These are phyloP conservation scores for Nematostella vectensis DNA, from an alignment of 92 coral and sea anemone genomes.

Conservation along the genomic window DNA sequence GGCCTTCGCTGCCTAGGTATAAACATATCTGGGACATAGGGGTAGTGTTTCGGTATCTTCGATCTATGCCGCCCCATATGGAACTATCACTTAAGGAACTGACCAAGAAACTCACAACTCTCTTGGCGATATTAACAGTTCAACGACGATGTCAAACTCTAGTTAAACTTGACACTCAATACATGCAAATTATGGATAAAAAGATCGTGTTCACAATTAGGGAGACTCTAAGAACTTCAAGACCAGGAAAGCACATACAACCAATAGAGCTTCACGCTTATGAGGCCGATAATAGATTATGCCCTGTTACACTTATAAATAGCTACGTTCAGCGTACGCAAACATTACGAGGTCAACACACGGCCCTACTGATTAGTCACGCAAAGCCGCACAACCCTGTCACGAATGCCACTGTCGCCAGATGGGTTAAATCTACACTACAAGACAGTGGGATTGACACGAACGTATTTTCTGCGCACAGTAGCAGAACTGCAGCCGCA, in stretches of 20 bases:
- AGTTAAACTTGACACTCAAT: not conserved
- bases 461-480: slow-evolving; percentile 13
- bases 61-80: not conserved
- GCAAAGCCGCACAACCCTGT: slow-evolving; percentile 7
- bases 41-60: not conserved
- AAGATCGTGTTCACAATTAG: not conserved
- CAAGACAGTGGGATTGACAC: too few species aligned
- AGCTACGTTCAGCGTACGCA: not conserved
- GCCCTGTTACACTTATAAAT: slow-evolving; percentile 5
- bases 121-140: too few species aligned
- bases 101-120: not conserved
- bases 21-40: slow-evolving; percentile 22
- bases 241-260: slow-evolving; percentile 1
- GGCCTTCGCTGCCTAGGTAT: too few species aligned
- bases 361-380: slow-evolving; percentile 4
- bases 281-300: too few species aligned
- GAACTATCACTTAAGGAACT: too few species aligned
- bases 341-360: not conserved
- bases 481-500: slow-evolving; percentile 5
- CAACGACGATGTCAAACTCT: slow-evolving; percentile 1
- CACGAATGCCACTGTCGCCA: slow-evolving; percentile 10
- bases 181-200: not conserved
- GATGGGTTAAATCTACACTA: slow-evolving; percentile 12
- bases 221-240: not conserved
- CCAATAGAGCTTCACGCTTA: too few species aligned